A percentile compares a stretch with the other conserved stretches of the same genome.
phyloP scores from a whole-genome alignment of 2,888 invertebrate genomes.

The Malthinus flaveolus region DNA sequence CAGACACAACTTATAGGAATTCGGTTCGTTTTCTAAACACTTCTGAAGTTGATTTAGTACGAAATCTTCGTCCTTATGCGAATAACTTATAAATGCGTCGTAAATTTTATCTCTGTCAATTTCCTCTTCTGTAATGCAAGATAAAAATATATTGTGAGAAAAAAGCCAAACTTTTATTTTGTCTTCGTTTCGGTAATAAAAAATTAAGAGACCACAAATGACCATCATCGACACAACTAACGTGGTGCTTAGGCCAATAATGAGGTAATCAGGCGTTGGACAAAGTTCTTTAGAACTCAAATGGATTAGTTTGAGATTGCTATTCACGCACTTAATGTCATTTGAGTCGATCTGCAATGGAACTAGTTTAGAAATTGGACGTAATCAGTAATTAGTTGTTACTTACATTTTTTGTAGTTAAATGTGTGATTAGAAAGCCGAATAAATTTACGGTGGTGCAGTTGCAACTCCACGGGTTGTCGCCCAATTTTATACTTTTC shows the following conservation, averaged over 20 bases:
- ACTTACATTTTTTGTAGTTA: not conserved
- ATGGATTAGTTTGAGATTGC: not conserved
- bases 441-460: not conserved
- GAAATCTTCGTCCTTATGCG: not conserved
- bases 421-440: not conserved
- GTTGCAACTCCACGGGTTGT: conserved; percentile 6
- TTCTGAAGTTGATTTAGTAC: not conserved
- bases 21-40: conserved; percentile 63
- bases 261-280: conserved; percentile 19
- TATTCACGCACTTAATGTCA: not conserved
- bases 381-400: too few species aligned
- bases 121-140: conserved; percentile 70
- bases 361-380: not conserved
- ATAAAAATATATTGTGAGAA: conserved; percentile 62
- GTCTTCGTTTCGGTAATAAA: conserved; percentile 59
- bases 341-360: not conserved
- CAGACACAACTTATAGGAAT: conserved; percentile 71
- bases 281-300: not conserved
- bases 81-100: conserved; percentile 80
- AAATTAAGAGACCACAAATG: conserved; percentile 47
- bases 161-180: conserved; percentile 71
- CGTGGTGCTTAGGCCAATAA: not conserved
- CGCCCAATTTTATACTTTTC: conserved; percentile 5
- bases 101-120: conserved; percentile 68
- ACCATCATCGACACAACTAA: conserved; percentile 40